Conservation (phyloP, 1,140 invertebrate genomes). For the Caenorhabditis remanei region DNA sequence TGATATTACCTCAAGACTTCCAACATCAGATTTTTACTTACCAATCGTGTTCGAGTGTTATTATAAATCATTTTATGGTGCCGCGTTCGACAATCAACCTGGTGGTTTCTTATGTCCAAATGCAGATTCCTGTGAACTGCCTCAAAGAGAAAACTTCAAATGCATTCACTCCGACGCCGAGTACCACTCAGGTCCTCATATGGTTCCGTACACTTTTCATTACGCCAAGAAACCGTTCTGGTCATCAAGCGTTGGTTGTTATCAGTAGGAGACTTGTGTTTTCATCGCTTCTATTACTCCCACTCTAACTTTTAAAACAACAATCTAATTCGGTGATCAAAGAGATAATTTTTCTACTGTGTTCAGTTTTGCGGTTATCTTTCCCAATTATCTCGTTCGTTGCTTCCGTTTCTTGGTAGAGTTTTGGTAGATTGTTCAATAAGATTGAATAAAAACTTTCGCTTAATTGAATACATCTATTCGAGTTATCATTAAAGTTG, state of each 20-base stretch:
- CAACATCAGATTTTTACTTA: not conserved
- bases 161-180: constrained; percentile 23
- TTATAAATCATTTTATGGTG: not conserved
- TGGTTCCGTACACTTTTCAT: constrained; percentile 6
- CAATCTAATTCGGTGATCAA: too few species aligned
- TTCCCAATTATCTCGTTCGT: too few species aligned
- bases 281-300: not conserved
- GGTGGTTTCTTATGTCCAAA: not conserved
- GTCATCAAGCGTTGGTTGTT: not conserved
- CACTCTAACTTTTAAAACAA: too few species aligned
- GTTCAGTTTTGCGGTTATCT: too few species aligned
- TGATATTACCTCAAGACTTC: not conserved
- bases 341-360: too few species aligned
- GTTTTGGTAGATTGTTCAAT: too few species aligned
- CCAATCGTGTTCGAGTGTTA: not conserved
- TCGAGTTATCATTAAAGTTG: too few species aligned
- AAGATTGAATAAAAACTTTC: too few species aligned
- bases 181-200: not conserved
- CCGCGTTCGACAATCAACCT: not conserved
- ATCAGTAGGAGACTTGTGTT: constrained; percentile 3
- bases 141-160: not conserved
- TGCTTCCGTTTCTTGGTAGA: too few species aligned
- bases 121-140: not conserved
- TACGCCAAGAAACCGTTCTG: constrained; percentile 3
- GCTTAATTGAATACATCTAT: too few species aligned